Base-by-base conservation (phyloP, 2,888 invertebrate species). In the Caradrina clavipalpis region DNA sequence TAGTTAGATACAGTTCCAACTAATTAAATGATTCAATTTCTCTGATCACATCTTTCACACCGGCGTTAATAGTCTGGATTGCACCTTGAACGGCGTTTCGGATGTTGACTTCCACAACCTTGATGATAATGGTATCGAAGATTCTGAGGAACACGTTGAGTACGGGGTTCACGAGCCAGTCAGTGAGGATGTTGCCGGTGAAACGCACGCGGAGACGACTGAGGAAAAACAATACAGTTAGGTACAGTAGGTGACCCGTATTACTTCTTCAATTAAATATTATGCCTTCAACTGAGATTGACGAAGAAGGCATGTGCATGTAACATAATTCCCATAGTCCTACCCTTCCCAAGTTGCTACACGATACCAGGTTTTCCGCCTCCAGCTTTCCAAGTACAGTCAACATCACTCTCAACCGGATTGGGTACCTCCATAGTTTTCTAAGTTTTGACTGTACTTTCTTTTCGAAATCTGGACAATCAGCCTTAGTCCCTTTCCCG, bases 91-190 rank as follows among this genome's bases (percentile, higher is more conserved):
- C 77, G 15, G 89, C 93, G 21, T 75, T 82, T 53, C 87, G 89
- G 73, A 96, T 93, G 81, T 91, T 94, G 35, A 66, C 6, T 76
- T 94, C 92, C 0, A 96, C 94, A n/a, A 94, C 89, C 19, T 84
- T 86, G 56, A 96, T 93, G 78, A 96, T 96, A 74, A 93, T 75
- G 22, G 86, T 91, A 83, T 96, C 94, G 84, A 96, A 94, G 73
- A 96, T 88, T n/a, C 87, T 85, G 1, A 94, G 87, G 79, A 96
- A 95, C 26, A 94, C 90, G 49, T 83, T 80, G 67, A 95, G 89
- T 22, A 96, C 91, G 0, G 96, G 92, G 86, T 96, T 96, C 8
- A 96, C 69, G 64, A 96, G 86, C 96, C 96, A 96, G 85, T 96
- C 96, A 31, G 80, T 80, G 51, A 96, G 88, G 67, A 93, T 85